Evolutionary conservation across 2,888 invertebrate genomes (phyloP).

Genomic region (Lobophora halterata): DNA sequence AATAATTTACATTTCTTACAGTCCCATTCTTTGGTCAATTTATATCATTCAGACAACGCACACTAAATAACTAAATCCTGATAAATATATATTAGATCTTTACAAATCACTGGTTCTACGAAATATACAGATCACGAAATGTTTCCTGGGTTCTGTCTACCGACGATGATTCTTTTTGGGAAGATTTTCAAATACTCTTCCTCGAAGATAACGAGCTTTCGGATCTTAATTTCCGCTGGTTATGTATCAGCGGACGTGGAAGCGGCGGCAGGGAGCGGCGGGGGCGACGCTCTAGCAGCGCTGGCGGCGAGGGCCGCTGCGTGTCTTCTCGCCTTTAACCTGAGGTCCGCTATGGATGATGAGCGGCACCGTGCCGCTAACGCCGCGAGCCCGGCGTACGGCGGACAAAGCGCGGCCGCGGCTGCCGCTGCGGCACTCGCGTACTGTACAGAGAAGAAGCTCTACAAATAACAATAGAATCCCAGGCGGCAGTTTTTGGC

Average conservation of each 20-base stretch:
- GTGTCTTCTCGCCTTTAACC: conserved; percentile 95
- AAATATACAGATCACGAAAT: no score
- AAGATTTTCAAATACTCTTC: no score
- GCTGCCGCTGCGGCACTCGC: conserved; percentile 72
- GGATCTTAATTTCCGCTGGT: conserved; percentile 29
- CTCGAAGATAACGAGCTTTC: no score
- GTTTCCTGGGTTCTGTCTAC: no score
- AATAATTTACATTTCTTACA: conserved; percentile 64
- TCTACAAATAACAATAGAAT: not conserved
- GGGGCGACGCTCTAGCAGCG: conserved; percentile 23
- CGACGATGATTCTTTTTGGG: no score
- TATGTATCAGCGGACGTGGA: conserved; percentile 59
- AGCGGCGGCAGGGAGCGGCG: conserved; percentile 34
- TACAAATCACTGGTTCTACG: no score
- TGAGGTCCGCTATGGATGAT: conserved; percentile 95
- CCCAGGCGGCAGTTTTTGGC: no score
- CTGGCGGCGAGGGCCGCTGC: conserved; percentile 90
- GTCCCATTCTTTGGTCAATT: conserved; percentile 61
- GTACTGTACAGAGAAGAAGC: conserved; percentile 44
- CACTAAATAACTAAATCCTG: not conserved
- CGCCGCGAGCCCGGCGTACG: conserved; percentile 87
- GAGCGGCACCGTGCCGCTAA: conserved; percentile 91
- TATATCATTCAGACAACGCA: conserved; percentile 23
- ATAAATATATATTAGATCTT: not conserved
- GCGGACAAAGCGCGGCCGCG: conserved; percentile 83